Conservation (phyloP, 2,888 invertebrate genomes). For the Argyresthia goedartella region DNA sequence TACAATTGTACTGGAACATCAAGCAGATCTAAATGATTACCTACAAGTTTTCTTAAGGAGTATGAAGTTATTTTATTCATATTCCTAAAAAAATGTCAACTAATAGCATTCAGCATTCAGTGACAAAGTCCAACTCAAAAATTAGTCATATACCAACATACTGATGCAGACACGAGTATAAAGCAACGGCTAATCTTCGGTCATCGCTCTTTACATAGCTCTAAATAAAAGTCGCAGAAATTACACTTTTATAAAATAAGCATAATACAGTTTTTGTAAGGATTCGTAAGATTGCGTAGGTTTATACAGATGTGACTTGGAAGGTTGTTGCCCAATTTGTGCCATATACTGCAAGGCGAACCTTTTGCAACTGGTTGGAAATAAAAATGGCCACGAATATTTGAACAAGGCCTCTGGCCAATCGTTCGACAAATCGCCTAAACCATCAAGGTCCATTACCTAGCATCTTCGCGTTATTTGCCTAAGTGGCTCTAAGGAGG, state of each 20-base stretch:
- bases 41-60: no score
- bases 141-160: no score
- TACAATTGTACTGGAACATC: no score
- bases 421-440: background rate
- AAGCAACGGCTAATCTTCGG: no score
- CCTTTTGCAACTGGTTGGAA: background rate
- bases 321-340: background rate
- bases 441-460: background rate
- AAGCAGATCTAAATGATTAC: no score
- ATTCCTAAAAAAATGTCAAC: no score
- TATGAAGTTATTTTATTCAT: no score
- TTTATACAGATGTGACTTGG: background rate
- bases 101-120: no score
- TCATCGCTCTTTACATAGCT: background rate
- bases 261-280: background rate
- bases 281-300: background rate
- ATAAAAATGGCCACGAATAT: background rate
- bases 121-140: no score
- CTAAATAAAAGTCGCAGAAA: background rate
- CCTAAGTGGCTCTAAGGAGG: slow-evolving; percentile 22
- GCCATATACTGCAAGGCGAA: background rate
- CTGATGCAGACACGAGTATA: no score
- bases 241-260: no score
- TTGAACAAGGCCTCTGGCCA: background rate
- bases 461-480: slow-evolving; percentile 34